Conservation (phyloP, 2,113 vertebrate species). For the Ovibos moschatus region DNA sequence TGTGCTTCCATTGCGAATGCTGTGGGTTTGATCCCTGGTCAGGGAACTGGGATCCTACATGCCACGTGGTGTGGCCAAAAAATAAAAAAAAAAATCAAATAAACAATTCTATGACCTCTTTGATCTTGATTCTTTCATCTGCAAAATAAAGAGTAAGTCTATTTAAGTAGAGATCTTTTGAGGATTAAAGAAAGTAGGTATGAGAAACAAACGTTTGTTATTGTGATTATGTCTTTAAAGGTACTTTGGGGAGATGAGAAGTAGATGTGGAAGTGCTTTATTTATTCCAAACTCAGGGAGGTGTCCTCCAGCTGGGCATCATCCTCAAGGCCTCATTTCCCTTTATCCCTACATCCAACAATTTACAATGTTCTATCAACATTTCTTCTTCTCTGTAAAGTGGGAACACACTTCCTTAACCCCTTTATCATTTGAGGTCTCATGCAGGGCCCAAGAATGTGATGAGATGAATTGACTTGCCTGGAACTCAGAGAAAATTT, state of each 20-base stretch:
- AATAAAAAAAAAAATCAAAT: background rate
- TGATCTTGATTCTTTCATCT: background rate
- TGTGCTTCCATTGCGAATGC: background rate
- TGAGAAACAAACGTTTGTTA: background rate
- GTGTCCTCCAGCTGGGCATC: background rate
- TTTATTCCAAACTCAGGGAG: background rate
- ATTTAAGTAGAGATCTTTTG: background rate
- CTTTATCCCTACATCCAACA: background rate
- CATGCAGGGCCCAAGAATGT: background rate
- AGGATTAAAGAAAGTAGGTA: background rate
- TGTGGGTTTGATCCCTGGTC: background rate
- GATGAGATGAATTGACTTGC: background rate
- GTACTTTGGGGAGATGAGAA: background rate
- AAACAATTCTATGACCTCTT: background rate
- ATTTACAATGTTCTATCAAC: background rate
- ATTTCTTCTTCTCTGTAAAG: background rate
- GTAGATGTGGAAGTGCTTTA: background rate
- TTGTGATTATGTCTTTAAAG: background rate
- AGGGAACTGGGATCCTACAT: background rate
- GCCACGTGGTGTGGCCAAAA: background rate
- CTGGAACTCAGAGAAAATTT: background rate
- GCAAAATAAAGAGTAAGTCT: slow-evolving; percentile 2
- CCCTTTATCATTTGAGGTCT: background rate
- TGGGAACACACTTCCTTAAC: background rate
- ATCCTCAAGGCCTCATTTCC: background rate